Conservation (phyloP, 2,888 invertebrate genomes). For the Eilema sororculum region DNA sequence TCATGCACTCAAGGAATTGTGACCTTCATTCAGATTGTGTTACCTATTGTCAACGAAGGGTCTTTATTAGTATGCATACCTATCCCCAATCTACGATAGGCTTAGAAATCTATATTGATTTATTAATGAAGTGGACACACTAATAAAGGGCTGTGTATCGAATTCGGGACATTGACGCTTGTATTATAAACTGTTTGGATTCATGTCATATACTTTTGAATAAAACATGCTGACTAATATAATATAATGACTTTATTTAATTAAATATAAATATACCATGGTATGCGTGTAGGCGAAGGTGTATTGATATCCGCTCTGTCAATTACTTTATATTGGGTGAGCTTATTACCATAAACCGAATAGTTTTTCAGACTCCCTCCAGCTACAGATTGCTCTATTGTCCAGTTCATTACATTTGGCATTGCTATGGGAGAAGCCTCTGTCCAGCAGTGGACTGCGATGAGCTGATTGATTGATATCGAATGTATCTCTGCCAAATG, state of each 20-base stretch:
- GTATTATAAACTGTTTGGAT: slow-evolving; percentile 4
- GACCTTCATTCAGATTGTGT: slow-evolving; percentile 56
- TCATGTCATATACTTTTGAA: slow-evolving; percentile 1
- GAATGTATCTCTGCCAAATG: no score
- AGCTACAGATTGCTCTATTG: no score
- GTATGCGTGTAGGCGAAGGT: not conserved
- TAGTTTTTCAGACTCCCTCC: no score
- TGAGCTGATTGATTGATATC: no score
- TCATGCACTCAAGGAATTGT: slow-evolving; percentile 48
- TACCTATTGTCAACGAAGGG: slow-evolving; percentile 53
- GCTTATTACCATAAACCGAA: no score
- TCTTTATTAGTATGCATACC: slow-evolving; percentile 61
- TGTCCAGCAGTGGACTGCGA: no score
- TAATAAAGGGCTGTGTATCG: slow-evolving; percentile 42
- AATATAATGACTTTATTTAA: not conserved
- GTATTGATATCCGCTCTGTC: no score
- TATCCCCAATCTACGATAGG: slow-evolving; percentile 47
- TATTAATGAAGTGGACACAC: slow-evolving; percentile 49
- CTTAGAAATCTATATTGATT: slow-evolving; percentile 60
- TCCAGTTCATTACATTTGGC: no score
- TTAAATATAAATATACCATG: not conserved
- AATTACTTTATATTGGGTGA: no score
- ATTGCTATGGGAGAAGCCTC: no score
- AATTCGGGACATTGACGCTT: slow-evolving; percentile 48
- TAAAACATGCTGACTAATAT: not conserved